A percentile compares a stretch with the other conserved stretches of the same genome.
These are phyloP conservation scores for Drymonia ruficornis DNA, from an alignment of 2,888 invertebrate species.

Conservation along the genomic window DNA sequence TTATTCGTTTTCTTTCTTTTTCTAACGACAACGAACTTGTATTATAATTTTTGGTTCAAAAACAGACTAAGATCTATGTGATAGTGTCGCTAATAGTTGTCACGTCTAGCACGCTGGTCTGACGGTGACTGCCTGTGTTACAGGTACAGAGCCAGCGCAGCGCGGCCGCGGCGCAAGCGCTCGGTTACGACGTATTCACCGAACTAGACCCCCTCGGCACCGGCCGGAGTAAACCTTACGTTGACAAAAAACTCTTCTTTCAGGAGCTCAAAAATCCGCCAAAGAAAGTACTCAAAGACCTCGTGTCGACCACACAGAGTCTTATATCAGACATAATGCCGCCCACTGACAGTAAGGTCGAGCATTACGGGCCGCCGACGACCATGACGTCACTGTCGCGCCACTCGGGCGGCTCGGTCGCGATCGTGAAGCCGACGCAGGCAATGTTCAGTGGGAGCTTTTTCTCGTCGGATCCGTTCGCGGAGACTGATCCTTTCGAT, in stretches of 20 bases:
- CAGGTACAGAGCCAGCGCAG: slow-evolving; percentile 69
- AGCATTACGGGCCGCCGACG: slow-evolving; percentile 71
- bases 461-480: slow-evolving; percentile 86
- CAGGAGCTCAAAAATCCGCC: slow-evolving; percentile 97
- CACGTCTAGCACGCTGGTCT: slow-evolving; percentile 55
- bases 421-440: slow-evolving; percentile 65
- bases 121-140: slow-evolving; percentile 70
- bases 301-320: slow-evolving; percentile 83
- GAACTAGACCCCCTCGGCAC: slow-evolving; percentile 97
- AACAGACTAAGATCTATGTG: background rate
- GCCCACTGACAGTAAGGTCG: slow-evolving; percentile 57
- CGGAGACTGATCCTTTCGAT: slow-evolving; percentile 90
- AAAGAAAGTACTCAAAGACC: slow-evolving; percentile 95
- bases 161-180: slow-evolving; percentile 65
- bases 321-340: slow-evolving; percentile 67
- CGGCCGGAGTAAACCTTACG: slow-evolving; percentile 95
- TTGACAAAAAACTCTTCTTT: slow-evolving; percentile 98
- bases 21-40: background rate
- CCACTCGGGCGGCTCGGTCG: slow-evolving; percentile 79
- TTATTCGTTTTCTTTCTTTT: background rate
- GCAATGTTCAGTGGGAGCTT: slow-evolving; percentile 58
- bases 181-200: slow-evolving; percentile 93
- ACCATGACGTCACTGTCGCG: slow-evolving; percentile 78
- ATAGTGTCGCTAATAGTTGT: slow-evolving; percentile 15
- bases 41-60: background rate